These are phyloP conservation scores for Hydrotaea diabolus DNA, from an alignment of 2,888 invertebrate genomes.

Conservation along the genomic window DNA sequence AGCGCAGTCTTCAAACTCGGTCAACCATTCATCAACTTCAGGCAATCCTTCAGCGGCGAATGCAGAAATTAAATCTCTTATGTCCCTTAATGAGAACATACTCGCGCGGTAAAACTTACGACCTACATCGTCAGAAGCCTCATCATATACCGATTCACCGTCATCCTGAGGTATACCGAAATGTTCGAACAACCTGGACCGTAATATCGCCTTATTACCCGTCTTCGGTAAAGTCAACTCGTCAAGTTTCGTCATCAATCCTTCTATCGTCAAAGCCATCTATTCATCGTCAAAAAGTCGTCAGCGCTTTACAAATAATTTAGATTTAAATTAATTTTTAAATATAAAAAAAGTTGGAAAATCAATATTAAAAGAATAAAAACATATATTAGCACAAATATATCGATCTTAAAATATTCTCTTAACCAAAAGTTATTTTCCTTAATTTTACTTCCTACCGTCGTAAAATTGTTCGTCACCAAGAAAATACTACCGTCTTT, in stretches of 20 bases:
- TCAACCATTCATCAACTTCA: conserved; percentile 37
- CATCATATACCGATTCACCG: not conserved
- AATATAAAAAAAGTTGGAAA: too few species aligned
- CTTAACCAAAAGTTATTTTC: too few species aligned
- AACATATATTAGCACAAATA: too few species aligned
- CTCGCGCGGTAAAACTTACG: not conserved
- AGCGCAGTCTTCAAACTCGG: conserved; percentile 57
- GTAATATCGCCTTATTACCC: conserved; percentile 7
- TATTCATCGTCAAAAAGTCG: too few species aligned
- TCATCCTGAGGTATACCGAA: not conserved
- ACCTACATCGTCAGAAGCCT: not conserved
- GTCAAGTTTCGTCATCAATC: not conserved
- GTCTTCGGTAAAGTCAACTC: not conserved
- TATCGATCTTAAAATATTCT: too few species aligned
- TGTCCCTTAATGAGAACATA: not conserved
- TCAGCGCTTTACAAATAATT: too few species aligned
- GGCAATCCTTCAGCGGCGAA: not conserved
- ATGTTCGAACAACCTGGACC: not conserved
- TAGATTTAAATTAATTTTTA: too few species aligned
- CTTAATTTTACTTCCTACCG: too few species aligned
- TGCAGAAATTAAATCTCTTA: not conserved
- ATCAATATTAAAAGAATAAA: too few species aligned
- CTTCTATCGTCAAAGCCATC: conserved; percentile 6
- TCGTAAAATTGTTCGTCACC: too few species aligned
- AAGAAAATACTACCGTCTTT: too few species aligned